These are phyloP conservation scores for Chionomys nivalis DNA, from an alignment of 2,113 vertebrate genomes.

Conservation along the genomic window DNA sequence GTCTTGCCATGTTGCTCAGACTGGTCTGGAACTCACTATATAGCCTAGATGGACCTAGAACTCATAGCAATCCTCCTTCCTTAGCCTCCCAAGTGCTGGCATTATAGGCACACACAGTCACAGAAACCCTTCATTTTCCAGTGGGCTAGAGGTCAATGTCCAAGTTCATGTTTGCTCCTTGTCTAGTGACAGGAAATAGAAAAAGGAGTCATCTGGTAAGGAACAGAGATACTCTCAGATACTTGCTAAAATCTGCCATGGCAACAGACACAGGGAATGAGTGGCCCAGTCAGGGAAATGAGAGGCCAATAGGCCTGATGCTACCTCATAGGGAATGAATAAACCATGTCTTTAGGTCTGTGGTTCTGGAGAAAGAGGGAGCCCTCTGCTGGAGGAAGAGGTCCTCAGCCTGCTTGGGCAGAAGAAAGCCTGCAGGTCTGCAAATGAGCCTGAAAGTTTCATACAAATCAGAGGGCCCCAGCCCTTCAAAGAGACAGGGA, in stretches of 20 bases:
- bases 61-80: background rate
- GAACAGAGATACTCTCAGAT: background rate
- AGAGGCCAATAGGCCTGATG: background rate
- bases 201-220: background rate
- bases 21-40: background rate
- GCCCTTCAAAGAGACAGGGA: background rate
- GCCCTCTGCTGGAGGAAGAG: conserved; percentile 60
- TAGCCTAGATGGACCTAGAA: background rate
- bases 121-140: background rate
- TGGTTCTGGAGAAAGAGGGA: conserved; percentile 25
- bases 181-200: background rate
- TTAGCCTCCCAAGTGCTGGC: background rate
- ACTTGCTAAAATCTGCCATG: background rate
- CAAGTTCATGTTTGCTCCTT: background rate
- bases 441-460: background rate
- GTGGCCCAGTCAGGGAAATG: background rate
- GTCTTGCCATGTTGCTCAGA: background rate
- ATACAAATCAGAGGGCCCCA: background rate
- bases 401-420: background rate
- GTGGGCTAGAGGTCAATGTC: background rate
- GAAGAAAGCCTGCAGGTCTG: background rate
- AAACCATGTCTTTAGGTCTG: background rate
- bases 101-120: background rate
- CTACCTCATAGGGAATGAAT: background rate
- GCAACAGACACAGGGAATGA: background rate